A percentile compares a stretch with the other conserved stretches of the same genome.
phyloP scores from a whole-genome alignment of 2,797 vertebrate genomes.

The Myoxocephalus aenaeus region DNA sequence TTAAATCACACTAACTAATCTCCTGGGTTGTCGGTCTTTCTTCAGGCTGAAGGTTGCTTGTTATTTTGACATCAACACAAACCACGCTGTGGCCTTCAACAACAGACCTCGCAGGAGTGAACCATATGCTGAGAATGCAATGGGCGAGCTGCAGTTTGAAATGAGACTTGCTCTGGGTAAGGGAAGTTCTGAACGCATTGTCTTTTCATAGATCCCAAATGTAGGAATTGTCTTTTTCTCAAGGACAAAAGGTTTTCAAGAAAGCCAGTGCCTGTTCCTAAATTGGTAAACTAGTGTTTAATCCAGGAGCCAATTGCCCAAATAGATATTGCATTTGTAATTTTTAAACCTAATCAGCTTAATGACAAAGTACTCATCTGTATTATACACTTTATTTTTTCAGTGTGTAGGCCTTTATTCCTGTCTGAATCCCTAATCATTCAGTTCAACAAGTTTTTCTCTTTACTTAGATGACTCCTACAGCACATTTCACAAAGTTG shows the following conservation, averaged over 20 bases:
- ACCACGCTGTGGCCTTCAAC: slow-evolving; percentile 54
- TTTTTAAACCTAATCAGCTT: slow-evolving; percentile 1
- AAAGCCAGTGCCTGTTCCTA: neutral
- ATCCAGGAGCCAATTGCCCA: too few species aligned
- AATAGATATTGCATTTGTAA: too few species aligned
- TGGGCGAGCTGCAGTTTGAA: slow-evolving; percentile 58
- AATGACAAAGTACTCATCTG: neutral
- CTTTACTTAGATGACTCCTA: slow-evolving; percentile 68
- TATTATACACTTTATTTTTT: too few species aligned
- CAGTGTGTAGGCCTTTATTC: too few species aligned
- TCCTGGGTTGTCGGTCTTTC: neutral
- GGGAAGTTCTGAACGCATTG: neutral
- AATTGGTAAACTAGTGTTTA: too few species aligned
- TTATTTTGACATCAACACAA: slow-evolving; percentile 68
- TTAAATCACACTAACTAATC: neutral
- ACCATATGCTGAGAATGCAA: slow-evolving; percentile 61
- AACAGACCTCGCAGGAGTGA: slow-evolving; percentile 55
- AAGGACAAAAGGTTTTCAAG: too few species aligned
- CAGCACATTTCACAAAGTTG: slow-evolving; percentile 45
- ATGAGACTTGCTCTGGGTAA: slow-evolving; percentile 75
- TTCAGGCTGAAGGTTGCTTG: slow-evolving; percentile 74
- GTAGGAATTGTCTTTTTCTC: neutral
- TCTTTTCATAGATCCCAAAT: neutral
- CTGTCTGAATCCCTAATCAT: neutral
- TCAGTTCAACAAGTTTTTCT: neutral